Evolutionary conservation across 2,113 vertebrate species (phyloP).

Genomic region (Parotia lawesii): DNA sequence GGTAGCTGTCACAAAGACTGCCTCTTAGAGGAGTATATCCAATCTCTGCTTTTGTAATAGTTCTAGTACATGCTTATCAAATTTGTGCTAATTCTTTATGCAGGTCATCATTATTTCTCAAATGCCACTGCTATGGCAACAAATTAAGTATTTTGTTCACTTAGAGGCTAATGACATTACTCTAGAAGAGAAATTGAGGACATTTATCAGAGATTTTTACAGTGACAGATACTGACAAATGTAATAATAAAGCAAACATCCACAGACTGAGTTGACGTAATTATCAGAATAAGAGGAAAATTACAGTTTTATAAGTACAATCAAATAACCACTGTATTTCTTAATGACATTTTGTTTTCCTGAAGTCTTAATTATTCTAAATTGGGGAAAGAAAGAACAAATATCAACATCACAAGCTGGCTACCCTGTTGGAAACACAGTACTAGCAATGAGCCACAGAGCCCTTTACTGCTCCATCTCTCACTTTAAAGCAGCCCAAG

Average conservation of each 20-base stretch:
- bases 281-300: conserved; percentile 1
- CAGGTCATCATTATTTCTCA: background rate
- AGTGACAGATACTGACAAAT: conserved; percentile 2
- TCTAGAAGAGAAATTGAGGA: background rate
- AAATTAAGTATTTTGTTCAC: conserved; percentile 37
- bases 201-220: conserved; percentile 21
- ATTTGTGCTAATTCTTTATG: background rate
- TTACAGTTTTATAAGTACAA: background rate
- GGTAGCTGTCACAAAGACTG: background rate
- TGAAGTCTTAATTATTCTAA: background rate
- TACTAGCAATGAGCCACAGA: background rate
- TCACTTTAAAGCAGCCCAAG: background rate
- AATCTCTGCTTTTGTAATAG: background rate
- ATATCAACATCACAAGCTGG: background rate
- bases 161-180: conserved; percentile 39
- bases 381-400: background rate
- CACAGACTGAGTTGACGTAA: background rate
- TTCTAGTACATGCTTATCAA: background rate
- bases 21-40: background rate
- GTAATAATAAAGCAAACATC: conserved; percentile 5
- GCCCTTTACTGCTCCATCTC: background rate
- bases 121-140: conserved; percentile 36
- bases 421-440: background rate
- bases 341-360: background rate
- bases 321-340: background rate